A percentile compares a stretch with the other conserved stretches of the same genome.
Conservation (phyloP, 2,113 vertebrate species). For the Oreochromis aureus region DNA sequence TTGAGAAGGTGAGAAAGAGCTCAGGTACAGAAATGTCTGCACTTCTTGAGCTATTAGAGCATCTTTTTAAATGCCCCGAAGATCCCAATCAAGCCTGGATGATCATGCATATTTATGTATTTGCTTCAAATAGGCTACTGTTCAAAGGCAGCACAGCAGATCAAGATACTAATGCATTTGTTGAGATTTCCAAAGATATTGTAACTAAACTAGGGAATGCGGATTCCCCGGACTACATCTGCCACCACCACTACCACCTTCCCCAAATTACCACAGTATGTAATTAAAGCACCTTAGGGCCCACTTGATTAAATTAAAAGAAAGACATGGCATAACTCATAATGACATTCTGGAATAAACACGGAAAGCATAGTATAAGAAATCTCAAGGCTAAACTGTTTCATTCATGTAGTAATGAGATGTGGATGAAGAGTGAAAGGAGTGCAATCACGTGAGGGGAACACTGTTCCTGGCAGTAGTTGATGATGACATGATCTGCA, state of each 20-base stretch:
- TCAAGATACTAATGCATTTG: background rate
- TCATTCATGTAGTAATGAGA: background rate
- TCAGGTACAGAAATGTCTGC: background rate
- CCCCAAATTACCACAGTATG: background rate
- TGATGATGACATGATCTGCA: background rate
- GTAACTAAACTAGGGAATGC: background rate
- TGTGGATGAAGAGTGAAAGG: background rate
- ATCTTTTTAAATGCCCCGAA: background rate
- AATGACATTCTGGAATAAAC: background rate
- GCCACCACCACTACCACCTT: background rate
- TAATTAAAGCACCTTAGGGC: background rate
- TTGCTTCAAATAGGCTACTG: background rate
- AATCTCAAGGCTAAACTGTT: background rate
- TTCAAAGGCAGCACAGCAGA: background rate
- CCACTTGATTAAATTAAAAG: background rate
- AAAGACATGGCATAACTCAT: background rate
- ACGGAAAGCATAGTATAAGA: background rate
- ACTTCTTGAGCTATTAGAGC: background rate
- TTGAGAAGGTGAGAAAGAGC: background rate
- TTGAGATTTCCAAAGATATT: background rate
- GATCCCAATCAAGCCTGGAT: background rate
- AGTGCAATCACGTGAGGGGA: background rate
- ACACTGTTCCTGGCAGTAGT: background rate
- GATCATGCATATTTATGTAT: background rate
- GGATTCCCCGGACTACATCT: background rate